These are phyloP conservation scores for Monochamus saltuarius DNA, from an alignment of 1,140 invertebrate genomes.

Conservation along the genomic window DNA sequence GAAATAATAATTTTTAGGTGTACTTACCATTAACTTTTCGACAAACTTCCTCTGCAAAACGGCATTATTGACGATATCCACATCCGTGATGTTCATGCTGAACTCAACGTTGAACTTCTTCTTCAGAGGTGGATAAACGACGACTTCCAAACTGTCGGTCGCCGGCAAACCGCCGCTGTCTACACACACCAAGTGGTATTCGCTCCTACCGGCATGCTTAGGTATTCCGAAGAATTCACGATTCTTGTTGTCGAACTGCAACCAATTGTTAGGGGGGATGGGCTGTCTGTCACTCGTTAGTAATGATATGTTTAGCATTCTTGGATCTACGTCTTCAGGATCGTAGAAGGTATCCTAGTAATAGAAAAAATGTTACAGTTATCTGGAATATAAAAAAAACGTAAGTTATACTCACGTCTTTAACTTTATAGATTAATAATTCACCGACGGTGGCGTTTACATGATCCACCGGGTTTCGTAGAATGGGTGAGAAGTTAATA, in stretches of 20 bases:
- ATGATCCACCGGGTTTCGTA: slow-evolving; percentile 81
- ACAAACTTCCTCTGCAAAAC: slow-evolving; percentile 72
- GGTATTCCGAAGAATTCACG: slow-evolving; percentile 89
- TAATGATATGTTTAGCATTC: slow-evolving; percentile 71
- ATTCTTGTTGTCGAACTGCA: slow-evolving; percentile 86
- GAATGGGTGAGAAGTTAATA: slow-evolving; percentile 70
- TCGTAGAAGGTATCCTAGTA: slow-evolving; percentile 85
- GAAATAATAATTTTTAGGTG: neutral
- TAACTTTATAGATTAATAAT: slow-evolving; percentile 77
- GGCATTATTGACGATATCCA: slow-evolving; percentile 70
- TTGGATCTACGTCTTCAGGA: slow-evolving; percentile 76
- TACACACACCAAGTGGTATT: slow-evolving; percentile 77
- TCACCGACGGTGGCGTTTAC: slow-evolving; percentile 77
- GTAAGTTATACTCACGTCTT: slow-evolving; percentile 59
- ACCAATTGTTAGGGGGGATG: slow-evolving; percentile 73
- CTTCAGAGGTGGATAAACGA: slow-evolving; percentile 60
- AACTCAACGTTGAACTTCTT: slow-evolving; percentile 68
- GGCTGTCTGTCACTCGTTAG: slow-evolving; percentile 69
- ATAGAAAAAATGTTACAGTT: neutral
- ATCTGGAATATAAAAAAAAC: neutral
- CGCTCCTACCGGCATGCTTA: slow-evolving; percentile 66
- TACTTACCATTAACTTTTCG: slow-evolving; percentile 62
- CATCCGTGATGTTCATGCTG: slow-evolving; percentile 73
- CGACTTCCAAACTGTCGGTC: slow-evolving; percentile 77
- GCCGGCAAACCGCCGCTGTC: slow-evolving; percentile 68